These are phyloP conservation scores for Ophiodon elongatus DNA, from an alignment of 2,113 vertebrate genomes.

Conservation along the genomic window DNA sequence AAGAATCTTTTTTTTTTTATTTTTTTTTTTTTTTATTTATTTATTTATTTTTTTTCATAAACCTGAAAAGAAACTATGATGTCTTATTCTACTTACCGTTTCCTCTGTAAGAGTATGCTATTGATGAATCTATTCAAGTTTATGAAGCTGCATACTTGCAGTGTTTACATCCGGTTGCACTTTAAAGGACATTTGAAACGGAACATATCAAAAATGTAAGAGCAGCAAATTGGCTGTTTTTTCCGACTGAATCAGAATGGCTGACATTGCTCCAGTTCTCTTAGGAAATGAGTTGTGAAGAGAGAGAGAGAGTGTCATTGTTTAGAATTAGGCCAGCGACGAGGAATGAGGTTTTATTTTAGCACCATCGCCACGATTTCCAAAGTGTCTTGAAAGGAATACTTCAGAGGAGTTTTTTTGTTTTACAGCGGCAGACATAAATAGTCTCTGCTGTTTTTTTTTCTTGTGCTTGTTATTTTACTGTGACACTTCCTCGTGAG, in stretches of 20 bases:
- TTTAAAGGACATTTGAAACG: not conserved
- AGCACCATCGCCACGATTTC: constrained; percentile 26
- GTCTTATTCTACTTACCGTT: not conserved
- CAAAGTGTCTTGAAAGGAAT: constrained; percentile 44
- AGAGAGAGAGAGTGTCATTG: constrained; percentile 23
- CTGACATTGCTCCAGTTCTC: not conserved
- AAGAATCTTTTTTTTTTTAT: no score
- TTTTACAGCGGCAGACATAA: constrained; percentile 32
- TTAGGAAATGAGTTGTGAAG: not conserved
- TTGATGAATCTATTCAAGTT: constrained; percentile 1
- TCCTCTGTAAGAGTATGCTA: not conserved
- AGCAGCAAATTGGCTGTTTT: not conserved
- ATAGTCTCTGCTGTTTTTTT: constrained; percentile 41
- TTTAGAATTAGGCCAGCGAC: constrained; percentile 57
- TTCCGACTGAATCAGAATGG: not conserved
- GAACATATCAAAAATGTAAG: not conserved
- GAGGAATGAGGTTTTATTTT: constrained; percentile 57
- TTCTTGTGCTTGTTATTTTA: constrained; percentile 36
- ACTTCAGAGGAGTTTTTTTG: constrained; percentile 42
- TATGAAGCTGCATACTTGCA: not conserved
- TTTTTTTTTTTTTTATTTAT: no score
- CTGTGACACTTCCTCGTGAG: constrained; percentile 37
- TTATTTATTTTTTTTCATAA: no score
- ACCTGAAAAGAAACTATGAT: not conserved
- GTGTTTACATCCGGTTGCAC: not conserved